Evolutionary conservation across 2,888 invertebrate species (phyloP), one percentile per base, ranked within the genome.

Genomic region (Ethmia dodecea): DNA sequence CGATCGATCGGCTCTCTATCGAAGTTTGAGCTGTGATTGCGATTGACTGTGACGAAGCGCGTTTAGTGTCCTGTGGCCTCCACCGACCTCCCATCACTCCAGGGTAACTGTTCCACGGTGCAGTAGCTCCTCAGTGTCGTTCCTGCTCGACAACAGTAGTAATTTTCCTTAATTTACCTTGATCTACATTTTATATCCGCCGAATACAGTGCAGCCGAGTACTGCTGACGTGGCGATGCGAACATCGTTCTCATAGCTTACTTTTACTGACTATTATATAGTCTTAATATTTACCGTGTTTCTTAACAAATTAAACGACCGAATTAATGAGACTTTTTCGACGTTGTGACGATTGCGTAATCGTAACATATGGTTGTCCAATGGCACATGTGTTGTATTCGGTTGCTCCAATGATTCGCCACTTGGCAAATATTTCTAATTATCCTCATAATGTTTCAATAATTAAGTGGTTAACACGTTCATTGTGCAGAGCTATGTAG

Each of bases 1-100:
- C 81, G 73, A 86, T 86, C 84, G 86, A 83, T 83, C 77, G 74
- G 66, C 70, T 70, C 84, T 83, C 83, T 84, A 78, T 86, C 81
- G 70, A 65, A 78, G 69, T 79, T 72, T 64, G 62, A 63, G 66
- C 68, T 57, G 78, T 79, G 80, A 72, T 79, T 69, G 54, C 65
- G 64, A 66, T 68, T 58, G 63, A 71, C 67, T 57, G 69, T 67
- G 57, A 41, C 42, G 38, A 22, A n/a, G 8, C n/a, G 9, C n/a
- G 22, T 22, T n/a, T n/a, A 22, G 22, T 22, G 22, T 22, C n/a
- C 22, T n/a, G n/a, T n/a, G n/a, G n/a, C 22, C n/a, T n/a, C 3
- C n/a, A 22, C 22, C 22, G 6, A 13, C 38, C 33, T 38, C 43
- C 43, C 34, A 2, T n/a, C 3, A 20, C 15, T 10, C 11, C 42